Base-by-base conservation (phyloP, 2,888 invertebrate species). In the Stratiomys singularior region DNA sequence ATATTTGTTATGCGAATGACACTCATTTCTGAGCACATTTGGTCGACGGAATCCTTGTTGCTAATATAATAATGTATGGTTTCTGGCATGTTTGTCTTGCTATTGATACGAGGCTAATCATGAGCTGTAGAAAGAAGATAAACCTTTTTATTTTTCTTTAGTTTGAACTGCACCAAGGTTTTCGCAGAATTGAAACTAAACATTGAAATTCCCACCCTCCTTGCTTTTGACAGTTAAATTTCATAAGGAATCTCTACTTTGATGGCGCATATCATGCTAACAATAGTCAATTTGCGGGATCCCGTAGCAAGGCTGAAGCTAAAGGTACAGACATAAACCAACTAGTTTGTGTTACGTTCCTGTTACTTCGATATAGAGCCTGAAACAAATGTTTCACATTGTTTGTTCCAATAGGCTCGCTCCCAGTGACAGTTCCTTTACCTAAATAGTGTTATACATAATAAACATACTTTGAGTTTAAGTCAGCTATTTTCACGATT, bases 41-140 rank as follows among this genome's bases (percentile, higher is more conserved):
- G n/a, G n/a, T n/a, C n/a, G n/a, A n/a, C n/a, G n/a, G 56, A 5
- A 98, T 86, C 81, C 96, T 93, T 0, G 93, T 92, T 0, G 91
- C 91, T 81, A 96, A 89, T 60, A 18, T 56, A 56, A 18, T 11
- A 56, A 56, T 56, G 56, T n/a, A 56, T n/a, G 15, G n/a, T 18
- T 56, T 56, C 56, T 56, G 56, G 56, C 18, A 11, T 56, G 11
- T 56, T 56, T 56, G 56, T n/a, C 4, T 9, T 18, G 56, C 15
- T 9, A 18, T 56, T 56, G 5, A 56, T 56, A 56, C 18, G 7
- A 5, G 18, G 56, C 56, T 56, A 18, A 18, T 56, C 56, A 18
- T 13, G 56, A 13, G 56, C 11, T n/a, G 56, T 56, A 9, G 56
- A 56, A n/a, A 56, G 18, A n/a, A 56, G 18, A 56, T 56, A 56